Evolutionary conservation across 2,888 invertebrate species (phyloP).

Genomic region (Byasa hedistus): DNA sequence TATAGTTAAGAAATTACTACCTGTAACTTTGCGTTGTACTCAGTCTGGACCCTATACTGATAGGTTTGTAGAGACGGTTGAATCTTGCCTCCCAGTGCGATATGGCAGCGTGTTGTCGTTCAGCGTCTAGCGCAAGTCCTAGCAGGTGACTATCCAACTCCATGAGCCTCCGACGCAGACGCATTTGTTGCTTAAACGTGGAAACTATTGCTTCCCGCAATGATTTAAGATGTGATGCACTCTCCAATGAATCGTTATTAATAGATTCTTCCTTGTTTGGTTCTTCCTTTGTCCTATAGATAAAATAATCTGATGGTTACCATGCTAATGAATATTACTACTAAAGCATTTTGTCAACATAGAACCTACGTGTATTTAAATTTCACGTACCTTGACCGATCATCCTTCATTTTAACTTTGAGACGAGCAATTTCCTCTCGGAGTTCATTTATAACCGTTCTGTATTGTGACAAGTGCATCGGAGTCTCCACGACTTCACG

Average conservation of each 20-base stretch:
- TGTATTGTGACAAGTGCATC: conserved; percentile 91
- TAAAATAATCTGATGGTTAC: background rate
- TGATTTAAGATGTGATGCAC: conserved; percentile 79
- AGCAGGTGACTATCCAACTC: conserved; percentile 94
- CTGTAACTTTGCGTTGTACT: conserved; percentile 82
- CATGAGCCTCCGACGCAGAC: conserved; percentile 90
- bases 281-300: conserved; percentile 59
- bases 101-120: conserved; percentile 92
- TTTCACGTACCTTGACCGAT: conserved; percentile 74
- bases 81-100: conserved; percentile 93
- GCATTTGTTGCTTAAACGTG: conserved; percentile 96
- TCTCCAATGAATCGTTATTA: conserved; percentile 57
- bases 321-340: background rate
- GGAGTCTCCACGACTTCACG: conserved; percentile 83
- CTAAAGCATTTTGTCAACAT: background rate
- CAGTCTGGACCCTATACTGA: conserved; percentile 78
- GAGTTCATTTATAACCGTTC: conserved; percentile 89
- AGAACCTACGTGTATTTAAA: background rate
- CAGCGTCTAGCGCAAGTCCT: conserved; percentile 92
- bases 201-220: conserved; percentile 92
- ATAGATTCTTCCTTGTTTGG: conserved; percentile 48
- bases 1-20: conserved; percentile 41
- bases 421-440: conserved; percentile 91
- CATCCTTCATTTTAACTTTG: conserved; percentile 89
- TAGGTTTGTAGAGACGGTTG: conserved; percentile 85